Evolutionary conservation across 2,888 invertebrate genomes (phyloP), one percentile per base, ranked within the genome.

Genomic region (Agonum fuliginosum): DNA sequence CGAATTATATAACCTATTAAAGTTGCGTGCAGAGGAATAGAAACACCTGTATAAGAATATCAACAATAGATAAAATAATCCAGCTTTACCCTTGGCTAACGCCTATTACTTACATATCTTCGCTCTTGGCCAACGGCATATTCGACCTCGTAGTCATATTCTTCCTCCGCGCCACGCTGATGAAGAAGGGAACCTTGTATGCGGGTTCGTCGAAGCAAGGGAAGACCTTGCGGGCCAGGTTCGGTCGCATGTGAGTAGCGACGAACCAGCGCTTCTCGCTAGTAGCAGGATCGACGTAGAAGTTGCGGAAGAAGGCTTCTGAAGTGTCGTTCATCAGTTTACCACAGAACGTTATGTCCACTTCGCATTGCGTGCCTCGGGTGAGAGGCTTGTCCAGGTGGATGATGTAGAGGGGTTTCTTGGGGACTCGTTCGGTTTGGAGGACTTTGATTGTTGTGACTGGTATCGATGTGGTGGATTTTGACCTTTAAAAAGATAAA

Each of bases 201-300:
- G 89, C 90, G 0, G 95, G 94, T 82, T 94, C 94, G 83, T 95
- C 95, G 84, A 94, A 94, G 82, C 95, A 95, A 0, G 95, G 95
- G 84, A 95, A 95, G 81, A 94, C 88, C 17, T 90, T 89, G n/a
- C 93, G 88, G 0, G 95, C 94, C 83, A 93, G 90, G 84, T 93
- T 92, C 0, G 93, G 92, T 41, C 93, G 88, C 79, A 94, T 87
- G 82, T 93, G 91, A 0, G 94, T 92, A 0, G 91, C 93, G 14
- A 92, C 89, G 82, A 93, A 92, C 82, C 89, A 88, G 81, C 85
- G 85, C 34, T 84, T 86, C 22, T 84, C 84, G 2, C 86, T 86
- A 0, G 83, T 86, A 54, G 80, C 77, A 0, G 85, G 84, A 73
- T 86, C 88, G n/a, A 86, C 81, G 82, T 94, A 95, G 46, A 88